Evolutionary conservation across 2,888 invertebrate genomes (phyloP).

Genomic region (Temnothorax ravouxi): DNA sequence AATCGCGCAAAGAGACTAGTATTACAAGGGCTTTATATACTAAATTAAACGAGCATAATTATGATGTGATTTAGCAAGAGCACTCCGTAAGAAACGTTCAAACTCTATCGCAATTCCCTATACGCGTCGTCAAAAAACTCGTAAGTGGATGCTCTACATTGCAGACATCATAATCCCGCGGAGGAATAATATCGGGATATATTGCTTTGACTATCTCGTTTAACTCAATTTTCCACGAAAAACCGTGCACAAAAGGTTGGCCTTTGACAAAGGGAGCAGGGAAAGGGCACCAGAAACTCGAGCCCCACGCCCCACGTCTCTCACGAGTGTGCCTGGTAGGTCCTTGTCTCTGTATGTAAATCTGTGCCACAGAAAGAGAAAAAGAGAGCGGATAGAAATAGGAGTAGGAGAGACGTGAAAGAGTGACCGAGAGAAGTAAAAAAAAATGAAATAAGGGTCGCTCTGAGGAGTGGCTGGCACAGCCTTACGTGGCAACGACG

Average conservation of each 20-base stretch:
- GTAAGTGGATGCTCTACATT: slow-evolving; percentile 13
- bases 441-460: slow-evolving; percentile 40
- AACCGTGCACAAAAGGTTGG: slow-evolving; percentile 43
- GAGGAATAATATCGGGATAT: slow-evolving; percentile 50
- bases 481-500: slow-evolving; percentile 78
- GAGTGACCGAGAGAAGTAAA: slow-evolving; percentile 28
- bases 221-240: slow-evolving; percentile 49
- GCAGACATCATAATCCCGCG: slow-evolving; percentile 42
- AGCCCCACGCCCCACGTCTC: slow-evolving; percentile 40
- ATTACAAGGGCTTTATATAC: background rate
- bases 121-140: slow-evolving; percentile 7
- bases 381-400: slow-evolving; percentile 9
- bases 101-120: slow-evolving; percentile 2
- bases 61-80: slow-evolving; percentile 21
- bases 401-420: background rate
- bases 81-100: background rate
- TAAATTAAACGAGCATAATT: slow-evolving; percentile 20
- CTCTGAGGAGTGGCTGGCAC: slow-evolving; percentile 69
- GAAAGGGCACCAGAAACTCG: slow-evolving; percentile 54
- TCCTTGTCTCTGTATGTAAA: slow-evolving; percentile 56
- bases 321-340: slow-evolving; percentile 40
- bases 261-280: slow-evolving; percentile 57
- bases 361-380: slow-evolving; percentile 41
- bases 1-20: background rate
- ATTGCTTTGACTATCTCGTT: slow-evolving; percentile 58